Conservation (phyloP, 2,888 invertebrate species). For the Ormyrus rosae region DNA sequence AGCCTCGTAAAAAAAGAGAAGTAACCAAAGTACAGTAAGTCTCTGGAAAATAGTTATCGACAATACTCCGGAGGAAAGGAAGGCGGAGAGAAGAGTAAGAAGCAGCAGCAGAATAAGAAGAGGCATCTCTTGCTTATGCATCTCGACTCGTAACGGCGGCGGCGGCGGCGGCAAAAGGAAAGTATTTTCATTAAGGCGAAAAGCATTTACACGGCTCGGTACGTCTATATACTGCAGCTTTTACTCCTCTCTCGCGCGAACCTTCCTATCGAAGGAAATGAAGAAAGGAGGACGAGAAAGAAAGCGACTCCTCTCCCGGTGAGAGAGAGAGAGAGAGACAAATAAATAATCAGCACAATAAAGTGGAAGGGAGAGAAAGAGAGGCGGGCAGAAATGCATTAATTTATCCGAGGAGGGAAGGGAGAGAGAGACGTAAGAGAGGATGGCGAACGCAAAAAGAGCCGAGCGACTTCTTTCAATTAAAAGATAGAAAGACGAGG, state of each 20-base stretch:
- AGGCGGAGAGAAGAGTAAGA: neutral
- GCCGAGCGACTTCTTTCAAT: slow-evolving; percentile 45
- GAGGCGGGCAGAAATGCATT: slow-evolving; percentile 7
- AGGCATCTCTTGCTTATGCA: neutral
- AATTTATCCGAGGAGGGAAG: slow-evolving; percentile 26
- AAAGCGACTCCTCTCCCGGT: slow-evolving; percentile 32
- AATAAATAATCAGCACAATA: slow-evolving; percentile 47
- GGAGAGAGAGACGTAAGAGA: slow-evolving; percentile 20
- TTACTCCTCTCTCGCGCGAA: slow-evolving; percentile 18
- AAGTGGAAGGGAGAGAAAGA: slow-evolving; percentile 10
- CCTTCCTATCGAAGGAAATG: slow-evolving; percentile 46
- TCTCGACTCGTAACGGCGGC: too few relatives aligned
- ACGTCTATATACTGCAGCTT: slow-evolving; percentile 8
- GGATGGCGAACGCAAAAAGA: slow-evolving; percentile 21
- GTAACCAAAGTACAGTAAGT: neutral
- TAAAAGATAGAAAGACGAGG: slow-evolving; percentile 42
- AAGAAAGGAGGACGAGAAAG: slow-evolving; percentile 53
- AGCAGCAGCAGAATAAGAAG: neutral
- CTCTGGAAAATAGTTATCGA: slow-evolving; percentile 1
- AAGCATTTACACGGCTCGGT: slow-evolving; percentile 47
- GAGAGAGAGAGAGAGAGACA: slow-evolving; percentile 25
- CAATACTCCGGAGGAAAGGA: slow-evolving; percentile 19
- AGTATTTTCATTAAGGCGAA: slow-evolving; percentile 54
- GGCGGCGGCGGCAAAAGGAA: slow-evolving; percentile 39
- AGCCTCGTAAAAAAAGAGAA: neutral